Conservation (phyloP, 2,888 invertebrate genomes). For the Oscheius sp. region DNA sequence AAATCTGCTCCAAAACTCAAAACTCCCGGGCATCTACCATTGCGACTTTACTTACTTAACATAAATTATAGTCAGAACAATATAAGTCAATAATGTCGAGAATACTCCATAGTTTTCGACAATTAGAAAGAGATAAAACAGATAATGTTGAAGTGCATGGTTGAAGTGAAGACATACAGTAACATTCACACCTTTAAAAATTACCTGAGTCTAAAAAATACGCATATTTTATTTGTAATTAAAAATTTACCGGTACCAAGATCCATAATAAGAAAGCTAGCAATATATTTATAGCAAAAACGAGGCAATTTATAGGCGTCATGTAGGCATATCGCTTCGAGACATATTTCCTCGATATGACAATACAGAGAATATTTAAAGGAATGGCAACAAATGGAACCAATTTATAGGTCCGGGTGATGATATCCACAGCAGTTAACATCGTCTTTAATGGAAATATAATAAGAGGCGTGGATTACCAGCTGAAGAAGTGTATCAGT, state of each 20-base stretch:
- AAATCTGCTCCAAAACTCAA: no score
- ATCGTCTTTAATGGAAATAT: background rate
- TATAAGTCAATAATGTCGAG: background rate
- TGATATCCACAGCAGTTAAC: background rate
- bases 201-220: background rate
- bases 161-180: background rate
- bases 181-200: background rate
- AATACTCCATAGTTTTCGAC: background rate
- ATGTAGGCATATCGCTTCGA: background rate
- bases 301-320: conserved; percentile 3
- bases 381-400: background rate
- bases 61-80: background rate
- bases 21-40: no score
- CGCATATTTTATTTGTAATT: background rate
- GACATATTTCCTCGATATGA: background rate
- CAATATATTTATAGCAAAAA: background rate
- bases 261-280: background rate
- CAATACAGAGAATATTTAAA: background rate
- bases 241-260: background rate
- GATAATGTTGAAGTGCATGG: background rate
- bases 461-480: no score
- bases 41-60: background rate
- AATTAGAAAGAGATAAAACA: background rate
- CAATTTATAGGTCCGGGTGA: background rate
- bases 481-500: no score